Conservation (phyloP, 2,797 vertebrate species). For the Lacerta viridis region DNA sequence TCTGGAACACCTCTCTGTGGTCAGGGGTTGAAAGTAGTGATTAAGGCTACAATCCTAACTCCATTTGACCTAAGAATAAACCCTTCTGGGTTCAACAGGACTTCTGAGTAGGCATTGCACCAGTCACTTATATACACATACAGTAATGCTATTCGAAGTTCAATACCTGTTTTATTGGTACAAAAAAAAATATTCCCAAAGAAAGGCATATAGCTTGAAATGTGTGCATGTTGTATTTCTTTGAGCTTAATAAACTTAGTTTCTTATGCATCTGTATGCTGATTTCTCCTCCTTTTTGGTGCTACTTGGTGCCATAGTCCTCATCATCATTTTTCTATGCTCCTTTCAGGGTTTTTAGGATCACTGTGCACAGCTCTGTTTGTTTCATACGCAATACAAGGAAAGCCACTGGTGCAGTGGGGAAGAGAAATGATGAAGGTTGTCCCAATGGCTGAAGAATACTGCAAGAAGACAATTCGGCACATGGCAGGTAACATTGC, state of each 20-base stretch:
- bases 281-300: neutral
- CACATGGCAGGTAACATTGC: conserved; percentile 91
- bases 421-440: conserved; percentile 93
- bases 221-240: neutral
- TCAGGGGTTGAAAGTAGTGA: too few relatives aligned
- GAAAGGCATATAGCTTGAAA: neutral
- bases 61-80: too few relatives aligned
- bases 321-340: conserved; percentile 22
- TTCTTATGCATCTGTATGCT: neutral
- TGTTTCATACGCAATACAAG: conserved; percentile 92
- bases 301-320: neutral
- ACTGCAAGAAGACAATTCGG: conserved; percentile 94
- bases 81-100: too few relatives aligned
- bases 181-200: neutral
- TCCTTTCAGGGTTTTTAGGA: conserved; percentile 91
- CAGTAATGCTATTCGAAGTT: neutral
- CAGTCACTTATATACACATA: too few relatives aligned
- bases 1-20: too few relatives aligned
- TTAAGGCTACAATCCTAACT: too few relatives aligned
- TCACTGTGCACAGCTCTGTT: conserved; percentile 95
- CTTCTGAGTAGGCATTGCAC: too few relatives aligned
- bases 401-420: conserved; percentile 90
- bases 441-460: conserved; percentile 91
- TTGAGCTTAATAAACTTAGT: neutral
- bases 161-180: neutral